Base-by-base conservation (phyloP, 2,113 vertebrate species). In the Myodes glareolus region DNA sequence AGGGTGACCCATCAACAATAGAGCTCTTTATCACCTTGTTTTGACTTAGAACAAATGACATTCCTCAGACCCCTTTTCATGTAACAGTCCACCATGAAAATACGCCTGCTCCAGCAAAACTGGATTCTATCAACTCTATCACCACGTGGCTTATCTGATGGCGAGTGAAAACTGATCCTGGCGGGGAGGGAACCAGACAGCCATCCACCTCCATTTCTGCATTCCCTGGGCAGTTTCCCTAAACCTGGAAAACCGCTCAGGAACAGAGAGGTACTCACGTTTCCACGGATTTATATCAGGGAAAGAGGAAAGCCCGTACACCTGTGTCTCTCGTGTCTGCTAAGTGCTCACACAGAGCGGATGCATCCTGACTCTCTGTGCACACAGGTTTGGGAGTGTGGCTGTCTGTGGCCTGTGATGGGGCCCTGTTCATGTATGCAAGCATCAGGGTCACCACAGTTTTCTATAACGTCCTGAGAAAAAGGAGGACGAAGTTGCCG, bases 21-120 rank as follows among this genome's bases (percentile, higher is more conserved):
- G 96, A 47, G 58, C 31, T 80, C 88, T 70, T 94, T 63, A 61
- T 81, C 33, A 3, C 70, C 78, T 77, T 90, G 78, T 75, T 96
- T 92, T 67, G 96, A 97, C 63, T 90, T 42, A 72, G 33, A 42
- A 52, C 31, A 88, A 94, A 88, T 94, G 90, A 94, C 92, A 96
- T 97, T 98, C 96, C 72, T 97, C 92, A 90, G 95, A 52, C 63
- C 63, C 92, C 88, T 76, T 97, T 96, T 91, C 92, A 47, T 36
- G 52, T 92, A 88, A 92, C 3, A 7, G 0, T 55, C 95, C 97
- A 52, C 75, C 94, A 95, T 92, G 91, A 73, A 73, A 87, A 31
- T 14, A 68, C 1, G 47, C 7, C 52, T 0, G 2, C 90, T n/a
- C 36, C 75, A 58, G 70, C 63, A 92, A 25, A 55, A 55, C 77